Evolutionary conservation across 2,797 vertebrate genomes (phyloP), one percentile per base, ranked within the genome.

Genomic region (Eospalax fontanierii): DNA sequence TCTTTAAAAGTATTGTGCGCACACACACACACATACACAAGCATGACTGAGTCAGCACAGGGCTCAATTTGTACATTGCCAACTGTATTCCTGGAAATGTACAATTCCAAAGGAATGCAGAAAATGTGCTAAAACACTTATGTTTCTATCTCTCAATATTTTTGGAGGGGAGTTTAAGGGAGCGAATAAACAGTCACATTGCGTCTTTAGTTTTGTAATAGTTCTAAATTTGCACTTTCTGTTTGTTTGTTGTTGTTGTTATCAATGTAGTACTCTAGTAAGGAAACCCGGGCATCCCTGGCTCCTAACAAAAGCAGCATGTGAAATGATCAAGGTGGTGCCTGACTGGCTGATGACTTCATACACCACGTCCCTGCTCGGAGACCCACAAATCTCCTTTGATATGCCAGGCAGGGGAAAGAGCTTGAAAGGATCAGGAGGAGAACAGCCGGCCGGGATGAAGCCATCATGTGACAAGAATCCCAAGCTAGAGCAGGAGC

Each of bases 381-480:
- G 94, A 99, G 99, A 99, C 99, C 99, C 99, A 98, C 99, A 99
- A 99, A 99, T 99, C 99, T 99, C 99, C 99, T 99, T 99, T 99
- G 99, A 99, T 99, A 99, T 99, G 99, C 99, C 99, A 99, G 99
- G 99, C 99, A 99, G 99, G 98, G 99, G 99, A 99, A 98, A 98
- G 98, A 99, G 98, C 98, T 99, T 98, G 99, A 99, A 98, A 98
- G 97, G 98, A 98, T 98, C 98, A 98, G 98, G 98, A 99, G 98
- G 97, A 95, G 97, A 98, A 96, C 97, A 97, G 98, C 98, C 97
- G 97, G 98, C 98, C 97, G 98, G 16, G 98, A 99, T 99, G 99
- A 99, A 99, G 99, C 99, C 99, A 99, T 99, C 99, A 99, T 99
- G 99, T 99, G 99, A 99, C 99, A 99, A 98, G 98, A 99, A 99